Evolutionary conservation across 2,888 invertebrate genomes (phyloP), one percentile per base, ranked within the genome.

Genomic region (Helleia helle): DNA sequence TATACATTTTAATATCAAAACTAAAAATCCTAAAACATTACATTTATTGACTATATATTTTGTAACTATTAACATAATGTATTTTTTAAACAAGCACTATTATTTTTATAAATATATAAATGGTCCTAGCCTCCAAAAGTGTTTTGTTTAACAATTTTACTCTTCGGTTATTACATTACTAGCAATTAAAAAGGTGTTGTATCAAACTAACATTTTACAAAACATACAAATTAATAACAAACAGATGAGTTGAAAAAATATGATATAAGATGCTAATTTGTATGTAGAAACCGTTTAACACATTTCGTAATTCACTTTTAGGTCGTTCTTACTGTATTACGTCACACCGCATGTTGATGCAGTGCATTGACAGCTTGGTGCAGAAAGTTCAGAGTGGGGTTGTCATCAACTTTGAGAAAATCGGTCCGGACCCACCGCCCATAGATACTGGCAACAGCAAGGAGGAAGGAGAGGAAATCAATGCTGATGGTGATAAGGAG

Each of bases 381-480:
- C 96, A 96, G 71, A 98, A 98, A 80, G 96, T 98, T 25, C 98
- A 98, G 69, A 95, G 95, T 51, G 99, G 99, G 0, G 98, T 99
- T 28, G 98, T 99, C 13, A 93, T 99, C 46, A 94, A 97, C 76
- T 98, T 99, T 69, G 98, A 99, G 74, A 98, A 97, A 72, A 92
- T 96, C 49, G 96, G 96, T 0, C 93, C 94, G 0, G 96, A 96
- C 69, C 93, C 93, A 1, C 90, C 91, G 2, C 89, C 90, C 0
- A 72, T 90, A 25, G 88, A 90, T 24, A 87, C 86, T 7, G 77
- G 71, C 2, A 85, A 65, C 38, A 73, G 63, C 40, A 65, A 62
- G 13, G 87, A 86, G 1, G 87, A 87, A 11, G 88, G 64, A 9
- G 63, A 86, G 51, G 79, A 84, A 11, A 61, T 75, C 8, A 64